phyloP scores from a whole-genome alignment of 2,797 vertebrate genomes.

The Oophaga sylvatica region DNA sequence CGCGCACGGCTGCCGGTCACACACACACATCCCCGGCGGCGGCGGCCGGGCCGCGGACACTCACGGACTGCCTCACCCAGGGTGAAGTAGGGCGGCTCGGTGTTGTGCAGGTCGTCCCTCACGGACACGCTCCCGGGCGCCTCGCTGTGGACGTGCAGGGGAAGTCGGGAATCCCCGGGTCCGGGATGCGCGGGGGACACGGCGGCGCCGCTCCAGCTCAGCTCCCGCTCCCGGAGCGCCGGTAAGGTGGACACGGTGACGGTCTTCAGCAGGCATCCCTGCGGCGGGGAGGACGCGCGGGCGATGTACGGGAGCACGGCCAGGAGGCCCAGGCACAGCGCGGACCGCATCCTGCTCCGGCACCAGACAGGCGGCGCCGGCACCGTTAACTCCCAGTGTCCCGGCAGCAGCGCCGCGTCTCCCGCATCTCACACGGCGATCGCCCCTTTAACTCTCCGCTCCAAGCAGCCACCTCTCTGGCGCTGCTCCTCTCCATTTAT shows the following conservation, averaged over 20 bases:
- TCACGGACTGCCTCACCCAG: constrained; percentile 82
- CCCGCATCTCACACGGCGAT: constrained; percentile 47
- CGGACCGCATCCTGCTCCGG: constrained; percentile 52
- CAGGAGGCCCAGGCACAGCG: constrained; percentile 65
- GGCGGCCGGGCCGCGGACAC: too few relatives aligned
- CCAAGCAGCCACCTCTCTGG: background rate
- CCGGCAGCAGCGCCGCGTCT: constrained; percentile 59
- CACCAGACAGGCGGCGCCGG: background rate
- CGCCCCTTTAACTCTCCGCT: constrained; percentile 20
- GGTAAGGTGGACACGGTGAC: constrained; percentile 95
- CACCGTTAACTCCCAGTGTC: constrained; percentile 61
- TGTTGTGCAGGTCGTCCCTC: constrained; percentile 98
- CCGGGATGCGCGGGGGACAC: constrained; percentile 71
- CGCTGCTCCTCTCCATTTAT: background rate
- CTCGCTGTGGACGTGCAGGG: constrained; percentile 93
- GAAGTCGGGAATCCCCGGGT: constrained; percentile 84
- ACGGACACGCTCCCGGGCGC: constrained; percentile 93
- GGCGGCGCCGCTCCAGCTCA: constrained; percentile 90
- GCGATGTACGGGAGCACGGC: constrained; percentile 22
- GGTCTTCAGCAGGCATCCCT: constrained; percentile 88
- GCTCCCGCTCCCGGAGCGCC: constrained; percentile 92
- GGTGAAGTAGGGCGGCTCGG: constrained; percentile 97
- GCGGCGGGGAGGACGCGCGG: constrained; percentile 68
- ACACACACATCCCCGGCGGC: too few relatives aligned
- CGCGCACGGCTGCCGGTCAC: too few relatives aligned